Base-by-base conservation (phyloP, 2,797 vertebrate genomes). In the Toxotes lorentzi region DNA sequence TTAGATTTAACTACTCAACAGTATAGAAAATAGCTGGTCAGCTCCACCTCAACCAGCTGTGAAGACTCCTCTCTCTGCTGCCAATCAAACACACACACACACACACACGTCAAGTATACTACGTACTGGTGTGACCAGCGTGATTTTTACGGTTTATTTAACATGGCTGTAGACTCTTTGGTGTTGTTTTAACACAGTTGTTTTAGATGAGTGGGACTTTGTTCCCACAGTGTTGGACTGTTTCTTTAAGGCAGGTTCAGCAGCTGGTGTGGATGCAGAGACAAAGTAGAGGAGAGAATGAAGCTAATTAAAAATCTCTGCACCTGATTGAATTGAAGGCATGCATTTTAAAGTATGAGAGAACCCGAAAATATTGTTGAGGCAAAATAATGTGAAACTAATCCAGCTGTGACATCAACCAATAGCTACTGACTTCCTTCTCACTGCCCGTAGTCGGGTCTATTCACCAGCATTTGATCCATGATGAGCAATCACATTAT, bases 231-330 rank as follows among this genome's bases (percentile, higher is more conserved):
- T 59, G 48, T 23, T 30, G 24, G 12, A 35, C 48, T 60, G 62
- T 21, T 63, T 38, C 62, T 68, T 50, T 61, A 50, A 68, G 30
- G 53, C 30, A 45, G 23, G 59, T 24, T 53, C 32, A 38, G 57
- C 57, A 64, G 57, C 47, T 64, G 56, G 12, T 24, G 0, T 56
- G 19, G n/a, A 79, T 14, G 14, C 40, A 34, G 45, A 70, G 58
- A 73, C 58, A 71, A 72, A 67, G 50, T 14, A 32, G 40, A 67
- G 45, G 16, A 62, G 14, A 66, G 59, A 79, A 72, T 34, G 30
- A 61, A 73, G 63, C 2, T 50, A 60, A 75, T 76, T 78, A 66
- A 71, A 67, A 71, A n/a, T 73, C 69, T 62, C 21, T 48, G 54
- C 77, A 61, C 62, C 40, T 67, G 1, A 51, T 7, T 71, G n/a